Evolutionary conservation across 2,888 invertebrate species (phyloP).

Genomic region (Cacoxenus indagator): DNA sequence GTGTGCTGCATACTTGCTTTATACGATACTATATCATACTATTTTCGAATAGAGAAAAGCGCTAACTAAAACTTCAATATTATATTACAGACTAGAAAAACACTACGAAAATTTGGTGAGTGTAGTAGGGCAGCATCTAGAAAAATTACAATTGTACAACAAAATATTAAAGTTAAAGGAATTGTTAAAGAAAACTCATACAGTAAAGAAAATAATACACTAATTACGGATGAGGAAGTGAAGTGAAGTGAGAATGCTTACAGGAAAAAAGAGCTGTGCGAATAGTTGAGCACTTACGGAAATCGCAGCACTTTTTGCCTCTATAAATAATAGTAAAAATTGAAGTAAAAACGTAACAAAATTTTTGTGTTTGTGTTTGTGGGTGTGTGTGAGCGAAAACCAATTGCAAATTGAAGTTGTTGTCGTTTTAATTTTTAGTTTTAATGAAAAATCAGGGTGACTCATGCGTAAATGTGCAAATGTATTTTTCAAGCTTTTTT

Average conservation of each 20-base stretch:
- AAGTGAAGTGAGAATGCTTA: background rate
- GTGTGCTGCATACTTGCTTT: background rate
- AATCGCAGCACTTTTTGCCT: background rate
- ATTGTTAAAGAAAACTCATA: background rate
- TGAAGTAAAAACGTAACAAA: conserved; percentile 29
- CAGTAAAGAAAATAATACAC: conserved; percentile 13
- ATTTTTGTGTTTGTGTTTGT: conserved; percentile 20
- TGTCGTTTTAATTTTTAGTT: conserved; percentile 28
- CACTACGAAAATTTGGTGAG: conserved; percentile 14
- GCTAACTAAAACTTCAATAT: conserved; percentile 54
- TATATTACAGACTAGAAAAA: conserved; percentile 46
- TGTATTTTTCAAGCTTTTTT: conserved; percentile 69
- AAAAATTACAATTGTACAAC: conserved; percentile 33
- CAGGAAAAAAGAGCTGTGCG: background rate
- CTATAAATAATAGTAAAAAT: background rate
- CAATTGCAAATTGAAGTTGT: conserved; percentile 16
- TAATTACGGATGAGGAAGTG: background rate
- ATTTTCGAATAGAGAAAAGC: conserved; percentile 47
- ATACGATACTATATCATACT: background rate
- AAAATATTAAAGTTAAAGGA: background rate
- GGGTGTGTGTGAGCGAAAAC: conserved; percentile 23
- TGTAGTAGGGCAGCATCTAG: conserved; percentile 44
- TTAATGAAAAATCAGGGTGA: conserved; percentile 65
- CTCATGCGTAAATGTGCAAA: conserved; percentile 72
- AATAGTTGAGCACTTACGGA: background rate